Percentiles rank a stretch among this genome's conserved stretches.
Conservation (phyloP, 2,888 invertebrate genomes). For the Euspilapteryx auroguttella region DNA sequence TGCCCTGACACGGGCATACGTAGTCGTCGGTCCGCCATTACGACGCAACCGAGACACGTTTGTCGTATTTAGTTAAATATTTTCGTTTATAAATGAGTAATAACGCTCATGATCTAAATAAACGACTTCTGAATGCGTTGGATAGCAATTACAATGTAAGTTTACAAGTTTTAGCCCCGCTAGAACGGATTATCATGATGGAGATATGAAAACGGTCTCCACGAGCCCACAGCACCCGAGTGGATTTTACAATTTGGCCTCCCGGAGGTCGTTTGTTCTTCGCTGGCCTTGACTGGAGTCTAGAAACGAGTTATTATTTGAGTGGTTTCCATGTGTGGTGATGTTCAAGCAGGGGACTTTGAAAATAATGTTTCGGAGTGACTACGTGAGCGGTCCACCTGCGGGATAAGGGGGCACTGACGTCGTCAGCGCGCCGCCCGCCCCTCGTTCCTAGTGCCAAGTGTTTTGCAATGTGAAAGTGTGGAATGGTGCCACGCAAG, state of each 20-base stretch:
- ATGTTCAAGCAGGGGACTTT: slow-evolving; percentile 21
- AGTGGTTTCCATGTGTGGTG: slow-evolving; percentile 19
- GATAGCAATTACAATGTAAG: slow-evolving; percentile 99
- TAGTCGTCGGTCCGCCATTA: slow-evolving; percentile 64
- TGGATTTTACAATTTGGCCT: slow-evolving; percentile 42
- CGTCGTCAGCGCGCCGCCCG: slow-evolving; percentile 46
- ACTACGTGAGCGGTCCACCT: slow-evolving; percentile 45
- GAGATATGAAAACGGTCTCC: slow-evolving; percentile 52
- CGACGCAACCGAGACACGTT: slow-evolving; percentile 63
- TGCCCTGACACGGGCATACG: slow-evolving; percentile 64
- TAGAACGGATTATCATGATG: slow-evolving; percentile 33
- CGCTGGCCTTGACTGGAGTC: too few relatives aligned
- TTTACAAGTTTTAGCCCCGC: slow-evolving; percentile 50
- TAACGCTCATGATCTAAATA: slow-evolving; percentile 88
- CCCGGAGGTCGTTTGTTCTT: slow-evolving; percentile 39
- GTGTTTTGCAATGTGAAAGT: slow-evolving; percentile 62
- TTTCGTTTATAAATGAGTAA: slow-evolving; percentile 76
- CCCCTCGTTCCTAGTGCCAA: slow-evolving; percentile 41
- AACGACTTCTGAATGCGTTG: slow-evolving; percentile 94
- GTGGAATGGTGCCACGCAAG: slow-evolving; percentile 56
- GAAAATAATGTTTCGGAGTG: slow-evolving; percentile 25
- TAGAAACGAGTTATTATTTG: too few relatives aligned
- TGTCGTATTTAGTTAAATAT: slow-evolving; percentile 63
- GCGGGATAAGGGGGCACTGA: slow-evolving; percentile 47
- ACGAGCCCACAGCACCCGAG: slow-evolving; percentile 56